These are phyloP conservation scores for Bos javanicus DNA, from an alignment of 2,113 vertebrate genomes.

Conservation along the genomic window DNA sequence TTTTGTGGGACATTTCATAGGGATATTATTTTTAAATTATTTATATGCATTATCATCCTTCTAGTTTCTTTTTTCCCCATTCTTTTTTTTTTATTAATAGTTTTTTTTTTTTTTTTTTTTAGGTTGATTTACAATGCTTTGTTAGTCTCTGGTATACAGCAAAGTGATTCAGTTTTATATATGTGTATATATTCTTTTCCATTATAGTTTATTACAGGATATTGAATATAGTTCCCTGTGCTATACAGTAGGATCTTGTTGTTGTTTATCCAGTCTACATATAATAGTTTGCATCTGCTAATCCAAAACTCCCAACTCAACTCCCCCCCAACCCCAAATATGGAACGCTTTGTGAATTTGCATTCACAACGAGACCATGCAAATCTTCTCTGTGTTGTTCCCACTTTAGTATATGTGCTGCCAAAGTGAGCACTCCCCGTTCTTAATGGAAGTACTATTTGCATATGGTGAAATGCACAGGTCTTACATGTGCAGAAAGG, in stretches of 20 bases:
- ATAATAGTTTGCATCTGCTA: background rate
- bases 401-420: background rate
- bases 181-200: background rate
- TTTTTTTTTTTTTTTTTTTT: background rate
- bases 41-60: background rate
- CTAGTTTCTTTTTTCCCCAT: background rate
- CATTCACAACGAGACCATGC: background rate
- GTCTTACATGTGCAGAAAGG: background rate
- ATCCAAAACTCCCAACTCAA: background rate
- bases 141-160: background rate
- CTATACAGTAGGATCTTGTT: background rate
- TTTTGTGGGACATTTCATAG: background rate
- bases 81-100: background rate
- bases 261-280: background rate
- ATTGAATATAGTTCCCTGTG: background rate
- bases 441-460: background rate
- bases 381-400: background rate
- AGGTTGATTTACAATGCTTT: background rate
- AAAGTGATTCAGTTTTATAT: background rate
- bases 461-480: background rate
- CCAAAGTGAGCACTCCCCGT: background rate
- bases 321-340: background rate
- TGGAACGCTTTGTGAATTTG: background rate
- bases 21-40: background rate
- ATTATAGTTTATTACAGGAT: background rate